Evolutionary conservation across 2,113 vertebrate species (phyloP).

Genomic region (Perca fluviatilis): DNA sequence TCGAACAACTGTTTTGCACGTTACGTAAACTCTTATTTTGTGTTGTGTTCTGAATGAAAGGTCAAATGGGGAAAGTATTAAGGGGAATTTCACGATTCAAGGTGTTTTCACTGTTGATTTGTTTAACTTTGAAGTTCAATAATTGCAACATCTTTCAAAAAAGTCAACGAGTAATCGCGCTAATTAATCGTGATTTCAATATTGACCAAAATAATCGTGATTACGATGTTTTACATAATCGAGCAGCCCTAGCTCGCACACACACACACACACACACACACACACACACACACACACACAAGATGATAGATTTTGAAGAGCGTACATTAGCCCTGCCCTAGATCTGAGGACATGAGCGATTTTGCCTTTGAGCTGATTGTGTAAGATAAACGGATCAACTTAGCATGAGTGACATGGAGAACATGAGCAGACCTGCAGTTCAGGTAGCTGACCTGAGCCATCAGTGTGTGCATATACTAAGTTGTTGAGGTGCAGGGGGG

Average conservation of each 20-base stretch:
- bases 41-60: too few relatives aligned
- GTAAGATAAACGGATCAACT: slow-evolving; percentile 46
- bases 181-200: too few relatives aligned
- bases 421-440: slow-evolving; percentile 69
- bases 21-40: too few relatives aligned
- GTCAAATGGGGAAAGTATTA: too few relatives aligned
- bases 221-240: too few relatives aligned
- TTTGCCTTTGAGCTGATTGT: slow-evolving; percentile 30
- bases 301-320: slow-evolving; percentile 41
- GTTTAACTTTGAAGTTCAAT: too few relatives aligned
- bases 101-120: too few relatives aligned
- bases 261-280: slow-evolving; percentile 13
- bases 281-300: slow-evolving; percentile 2
- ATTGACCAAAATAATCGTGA: too few relatives aligned
- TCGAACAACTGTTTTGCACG: too few relatives aligned
- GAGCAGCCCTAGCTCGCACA: background rate
- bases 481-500: background rate
- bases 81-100: too few relatives aligned
- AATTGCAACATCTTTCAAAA: too few relatives aligned
- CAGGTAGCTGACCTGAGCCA: slow-evolving; percentile 41
- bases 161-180: too few relatives aligned
- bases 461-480: slow-evolving; percentile 23
- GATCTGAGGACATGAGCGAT: slow-evolving; percentile 32
- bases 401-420: slow-evolving; percentile 36
- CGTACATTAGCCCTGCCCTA: background rate